Percentiles rank a stretch among this genome's conserved stretches.
Conservation (phyloP, 2,113 vertebrate species). For the Cryptomyrus ogoouensis region DNA sequence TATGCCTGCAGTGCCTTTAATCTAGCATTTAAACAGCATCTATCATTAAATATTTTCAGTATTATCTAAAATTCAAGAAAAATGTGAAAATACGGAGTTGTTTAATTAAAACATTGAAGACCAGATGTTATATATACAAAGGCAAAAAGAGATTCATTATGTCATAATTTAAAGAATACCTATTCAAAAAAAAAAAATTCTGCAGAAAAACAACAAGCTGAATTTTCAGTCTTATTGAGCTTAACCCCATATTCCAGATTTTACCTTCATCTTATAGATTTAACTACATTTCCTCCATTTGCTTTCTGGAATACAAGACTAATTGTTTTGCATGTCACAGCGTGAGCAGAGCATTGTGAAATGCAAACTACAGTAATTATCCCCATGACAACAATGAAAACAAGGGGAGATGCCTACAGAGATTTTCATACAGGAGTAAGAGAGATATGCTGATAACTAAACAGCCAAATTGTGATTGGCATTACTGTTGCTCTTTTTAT, state of each 20-base stretch:
- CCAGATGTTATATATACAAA: neutral
- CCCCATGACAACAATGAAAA: constrained; percentile 18
- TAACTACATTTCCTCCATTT: neutral
- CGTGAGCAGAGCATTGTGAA: neutral
- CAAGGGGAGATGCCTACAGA: neutral
- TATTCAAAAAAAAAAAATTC: neutral
- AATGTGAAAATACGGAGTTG: neutral
- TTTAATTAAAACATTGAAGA: neutral
- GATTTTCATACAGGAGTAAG: neutral
- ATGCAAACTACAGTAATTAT: constrained; percentile 19
- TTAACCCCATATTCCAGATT: neutral
- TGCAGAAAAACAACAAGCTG: neutral
- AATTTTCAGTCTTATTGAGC: neutral
- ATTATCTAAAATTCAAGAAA: neutral
- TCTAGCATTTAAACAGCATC: neutral
- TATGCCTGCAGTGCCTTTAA: neutral
- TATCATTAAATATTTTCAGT: neutral
- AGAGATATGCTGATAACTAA: neutral
- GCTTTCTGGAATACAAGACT: neutral
- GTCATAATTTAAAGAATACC: neutral
- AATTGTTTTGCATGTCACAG: neutral
- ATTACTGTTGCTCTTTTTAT: neutral
- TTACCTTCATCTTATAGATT: neutral
- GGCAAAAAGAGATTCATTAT: neutral
- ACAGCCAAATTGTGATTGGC: neutral